Evolutionary conservation across 2,113 vertebrate species (phyloP).

Genomic region (Empidonax alnorum): DNA sequence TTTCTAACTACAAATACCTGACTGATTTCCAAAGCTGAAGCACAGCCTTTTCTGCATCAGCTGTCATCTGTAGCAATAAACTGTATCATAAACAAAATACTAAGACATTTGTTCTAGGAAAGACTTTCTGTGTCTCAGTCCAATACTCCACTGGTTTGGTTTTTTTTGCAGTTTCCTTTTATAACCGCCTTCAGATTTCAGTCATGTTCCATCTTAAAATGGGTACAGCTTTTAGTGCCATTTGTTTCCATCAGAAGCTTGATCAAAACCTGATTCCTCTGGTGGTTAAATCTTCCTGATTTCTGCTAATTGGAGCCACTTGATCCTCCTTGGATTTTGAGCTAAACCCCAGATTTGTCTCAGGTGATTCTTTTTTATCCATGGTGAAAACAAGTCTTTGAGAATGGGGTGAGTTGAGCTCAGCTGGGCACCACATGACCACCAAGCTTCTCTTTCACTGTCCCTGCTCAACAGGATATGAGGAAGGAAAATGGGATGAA

Average conservation of each 20-base stretch:
- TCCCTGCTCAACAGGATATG: not conserved
- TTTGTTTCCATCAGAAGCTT: not conserved
- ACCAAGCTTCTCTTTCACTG: not conserved
- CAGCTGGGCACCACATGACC: accelerated
- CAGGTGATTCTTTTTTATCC: not conserved
- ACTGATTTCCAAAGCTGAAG: not conserved
- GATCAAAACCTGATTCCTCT: not conserved
- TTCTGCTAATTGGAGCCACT: not conserved
- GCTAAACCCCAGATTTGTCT: not conserved
- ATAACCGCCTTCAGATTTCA: not conserved
- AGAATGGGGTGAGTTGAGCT: not conserved
- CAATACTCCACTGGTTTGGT: not conserved
- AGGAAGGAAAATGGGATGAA: not conserved
- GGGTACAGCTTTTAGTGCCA: not conserved
- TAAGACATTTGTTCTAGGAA: not conserved
- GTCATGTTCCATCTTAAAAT: not conserved
- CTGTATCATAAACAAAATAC: not conserved
- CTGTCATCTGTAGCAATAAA: too few species aligned
- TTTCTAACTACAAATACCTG: not conserved
- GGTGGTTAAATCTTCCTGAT: not conserved
- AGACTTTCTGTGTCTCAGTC: not conserved
- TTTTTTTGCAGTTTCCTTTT: not conserved
- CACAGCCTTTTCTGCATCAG: not conserved
- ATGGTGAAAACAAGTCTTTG: not conserved
- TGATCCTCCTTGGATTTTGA: not conserved